Base-by-base conservation (phyloP, 1,140 invertebrate genomes). In the Andrena cerasifolii region DNA sequence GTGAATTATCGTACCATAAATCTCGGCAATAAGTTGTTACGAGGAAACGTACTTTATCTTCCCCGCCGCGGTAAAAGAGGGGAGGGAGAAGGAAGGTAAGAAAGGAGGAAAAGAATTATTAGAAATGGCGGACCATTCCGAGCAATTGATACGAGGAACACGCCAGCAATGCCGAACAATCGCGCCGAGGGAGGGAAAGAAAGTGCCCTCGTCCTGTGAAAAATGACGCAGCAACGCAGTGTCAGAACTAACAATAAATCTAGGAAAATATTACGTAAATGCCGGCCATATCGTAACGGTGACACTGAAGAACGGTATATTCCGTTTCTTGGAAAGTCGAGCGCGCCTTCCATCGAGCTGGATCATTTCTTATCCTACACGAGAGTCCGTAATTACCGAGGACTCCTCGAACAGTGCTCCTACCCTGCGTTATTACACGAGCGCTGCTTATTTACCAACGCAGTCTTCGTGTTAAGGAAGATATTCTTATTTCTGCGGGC, bases 1-100 rank as follows among this genome's bases (percentile, higher is more conserved):
- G 45, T 59, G 43, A 76, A 58, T 76, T 76, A 76, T 59, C 53
- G 73, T 56, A 36, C 53, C n/a, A 68, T 76, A 76, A 76, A 76
- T 76, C 65, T 76, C 6, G 12, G 1, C 16, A 45, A 24, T 49
- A 40, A n/a, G 53, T 59, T 59, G 65, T 59, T 76, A 68, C 53
- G n/a, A 31, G 26, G 36, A 31, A 66, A 54, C 53, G 36, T 58
- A 33, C 53, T 51, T 49, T 49, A 59, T 68, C 53, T 58, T 31
- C 24, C 12, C 6, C 2, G 63, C 26, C 26, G 8, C 0, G 14
- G n/a, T 0, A 18, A 26, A 28, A 53, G 18, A 14, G 5, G 33
- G 8, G 7, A 10, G 18, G 12, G 14, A 1, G 2, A 24, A 61
- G 21, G 16, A 18, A n/a, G 14, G 31, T 16, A 12, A 5, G 3